A percentile compares a stretch with the other conserved stretches of the same genome.
Evolutionary conservation across 2,888 invertebrate species (phyloP).

Genomic region (Masnerella sp.): DNA sequence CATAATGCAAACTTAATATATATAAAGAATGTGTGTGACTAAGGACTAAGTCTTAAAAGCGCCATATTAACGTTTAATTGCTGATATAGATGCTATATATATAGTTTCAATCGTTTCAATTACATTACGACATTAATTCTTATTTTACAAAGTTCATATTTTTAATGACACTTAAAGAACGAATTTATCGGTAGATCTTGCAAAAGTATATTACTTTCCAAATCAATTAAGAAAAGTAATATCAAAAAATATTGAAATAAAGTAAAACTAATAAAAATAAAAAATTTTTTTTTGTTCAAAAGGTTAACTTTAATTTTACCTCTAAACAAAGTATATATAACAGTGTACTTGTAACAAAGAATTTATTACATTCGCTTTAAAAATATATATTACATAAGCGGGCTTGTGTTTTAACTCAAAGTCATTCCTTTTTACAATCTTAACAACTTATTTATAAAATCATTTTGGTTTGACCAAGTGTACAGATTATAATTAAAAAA

Average conservation of each 20-base stretch:
- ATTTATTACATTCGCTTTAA: constrained; percentile 52
- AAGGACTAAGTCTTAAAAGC: constrained; percentile 7
- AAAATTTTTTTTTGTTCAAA: too few relatives aligned
- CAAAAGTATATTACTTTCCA: too few relatives aligned
- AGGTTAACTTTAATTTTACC: too few relatives aligned
- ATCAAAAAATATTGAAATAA: too few relatives aligned
- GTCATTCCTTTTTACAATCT: constrained; percentile 35
- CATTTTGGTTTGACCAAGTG: constrained; percentile 13
- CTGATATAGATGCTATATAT: constrained; percentile 16
- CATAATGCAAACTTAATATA: constrained; percentile 1
- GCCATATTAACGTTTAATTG: constrained; percentile 21
- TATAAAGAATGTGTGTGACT: not conserved
- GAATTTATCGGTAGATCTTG: too few relatives aligned
- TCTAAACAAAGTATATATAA: not conserved
- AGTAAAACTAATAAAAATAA: constrained; percentile 12
- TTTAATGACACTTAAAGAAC: not conserved
- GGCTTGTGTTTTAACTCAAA: constrained; percentile 33
- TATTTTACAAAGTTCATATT: not conserved
- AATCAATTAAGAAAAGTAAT: too few relatives aligned
- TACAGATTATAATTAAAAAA: constrained; percentile 15
- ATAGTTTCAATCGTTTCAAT: not conserved
- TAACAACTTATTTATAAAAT: constrained; percentile 45
- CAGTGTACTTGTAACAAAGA: constrained; percentile 42
- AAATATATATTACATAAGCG: constrained; percentile 55
- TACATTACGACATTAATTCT: constrained; percentile 9